Percentiles rank a stretch among this genome's conserved stretches.
Evolutionary conservation across 2,113 vertebrate species (phyloP).

Genomic region (Anarhynchus alexandrinus): DNA sequence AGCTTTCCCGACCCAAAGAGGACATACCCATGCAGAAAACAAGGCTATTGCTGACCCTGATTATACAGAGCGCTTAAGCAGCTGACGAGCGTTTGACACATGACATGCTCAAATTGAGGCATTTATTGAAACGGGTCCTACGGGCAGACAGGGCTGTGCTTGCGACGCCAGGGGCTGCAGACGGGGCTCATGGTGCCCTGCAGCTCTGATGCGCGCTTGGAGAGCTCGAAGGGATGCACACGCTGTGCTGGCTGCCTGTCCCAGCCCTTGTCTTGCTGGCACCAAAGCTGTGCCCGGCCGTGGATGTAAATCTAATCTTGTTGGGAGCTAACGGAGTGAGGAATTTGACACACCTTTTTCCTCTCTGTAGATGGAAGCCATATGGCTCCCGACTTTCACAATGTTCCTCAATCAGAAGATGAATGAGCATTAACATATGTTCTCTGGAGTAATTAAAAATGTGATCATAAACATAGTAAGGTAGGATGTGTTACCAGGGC

Average conservation of each 20-base stretch:
- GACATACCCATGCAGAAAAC: background rate
- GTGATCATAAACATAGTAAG: slow-evolving; percentile 13
- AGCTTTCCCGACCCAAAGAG: background rate
- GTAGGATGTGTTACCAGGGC: background rate
- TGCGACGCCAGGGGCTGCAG: background rate
- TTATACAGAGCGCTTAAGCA: background rate
- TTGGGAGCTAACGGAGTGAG: slow-evolving; percentile 22
- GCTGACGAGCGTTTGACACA: background rate
- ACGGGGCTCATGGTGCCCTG: rapidly evolving
- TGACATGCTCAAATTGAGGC: background rate
- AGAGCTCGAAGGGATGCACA: background rate
- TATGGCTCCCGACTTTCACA: slow-evolving; percentile 2
- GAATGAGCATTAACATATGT: slow-evolving; percentile 30
- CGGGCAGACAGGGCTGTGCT: rapidly evolving
- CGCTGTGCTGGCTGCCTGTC: background rate
- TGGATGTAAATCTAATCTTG: slow-evolving; percentile 23
- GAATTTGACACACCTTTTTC: slow-evolving; percentile 42
- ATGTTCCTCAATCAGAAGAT: background rate
- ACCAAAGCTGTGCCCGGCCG: background rate
- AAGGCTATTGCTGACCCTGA: background rate
- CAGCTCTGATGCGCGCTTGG: background rate
- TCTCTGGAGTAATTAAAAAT: slow-evolving; percentile 54
- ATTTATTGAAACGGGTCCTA: background rate
- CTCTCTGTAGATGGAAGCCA: background rate
- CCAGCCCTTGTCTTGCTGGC: background rate